These are phyloP conservation scores for Clinocottus analis DNA, from an alignment of 2,113 vertebrate genomes.

Conservation along the genomic window DNA sequence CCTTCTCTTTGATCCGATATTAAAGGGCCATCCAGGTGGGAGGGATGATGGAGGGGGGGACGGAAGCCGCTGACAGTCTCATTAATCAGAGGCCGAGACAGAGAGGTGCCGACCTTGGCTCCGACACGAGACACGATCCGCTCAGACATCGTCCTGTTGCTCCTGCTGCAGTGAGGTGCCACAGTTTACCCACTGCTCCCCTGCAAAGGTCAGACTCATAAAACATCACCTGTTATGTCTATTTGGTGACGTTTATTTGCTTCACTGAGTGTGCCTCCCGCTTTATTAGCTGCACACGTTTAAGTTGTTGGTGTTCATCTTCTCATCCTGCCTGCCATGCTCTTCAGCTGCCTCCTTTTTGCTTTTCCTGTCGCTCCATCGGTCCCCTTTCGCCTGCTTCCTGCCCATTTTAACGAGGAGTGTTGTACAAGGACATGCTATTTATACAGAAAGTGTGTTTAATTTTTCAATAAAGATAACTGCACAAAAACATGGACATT, in stretches of 20 bases:
- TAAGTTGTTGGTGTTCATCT: conserved; percentile 20
- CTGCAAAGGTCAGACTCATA: conserved; percentile 43
- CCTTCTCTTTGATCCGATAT: conserved; percentile 47
- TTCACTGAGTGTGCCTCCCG: conserved; percentile 46
- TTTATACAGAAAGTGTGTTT: conserved; percentile 93
- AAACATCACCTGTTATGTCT: conserved; percentile 38
- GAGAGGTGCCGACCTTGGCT: conserved; percentile 45
- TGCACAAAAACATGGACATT: conserved; percentile 50
- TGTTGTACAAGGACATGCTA: conserved; percentile 84
- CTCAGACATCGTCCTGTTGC: conserved; percentile 18
- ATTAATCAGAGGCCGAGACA: conserved; percentile 59
- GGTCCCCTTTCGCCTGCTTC: conserved; percentile 41
- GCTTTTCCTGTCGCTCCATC: conserved; percentile 25
- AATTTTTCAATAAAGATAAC: conserved; percentile 93
- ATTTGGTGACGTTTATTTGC: conserved; percentile 20
- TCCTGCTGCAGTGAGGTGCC: background rate
- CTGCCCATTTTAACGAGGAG: conserved; percentile 76
- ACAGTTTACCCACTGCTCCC: background rate
- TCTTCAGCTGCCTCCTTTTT: conserved; percentile 11
- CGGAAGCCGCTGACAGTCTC: conserved; percentile 52
- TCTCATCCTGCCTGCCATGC: background rate
- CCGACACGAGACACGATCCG: conserved; percentile 13
- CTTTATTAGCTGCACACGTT: conserved; percentile 33
- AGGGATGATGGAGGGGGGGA: conserved; percentile 57
- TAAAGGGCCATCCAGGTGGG: conserved; percentile 42